Base-by-base conservation (phyloP, 53 echinoderm and acorn worm genomes). In the Holothuria leucospilota region DNA sequence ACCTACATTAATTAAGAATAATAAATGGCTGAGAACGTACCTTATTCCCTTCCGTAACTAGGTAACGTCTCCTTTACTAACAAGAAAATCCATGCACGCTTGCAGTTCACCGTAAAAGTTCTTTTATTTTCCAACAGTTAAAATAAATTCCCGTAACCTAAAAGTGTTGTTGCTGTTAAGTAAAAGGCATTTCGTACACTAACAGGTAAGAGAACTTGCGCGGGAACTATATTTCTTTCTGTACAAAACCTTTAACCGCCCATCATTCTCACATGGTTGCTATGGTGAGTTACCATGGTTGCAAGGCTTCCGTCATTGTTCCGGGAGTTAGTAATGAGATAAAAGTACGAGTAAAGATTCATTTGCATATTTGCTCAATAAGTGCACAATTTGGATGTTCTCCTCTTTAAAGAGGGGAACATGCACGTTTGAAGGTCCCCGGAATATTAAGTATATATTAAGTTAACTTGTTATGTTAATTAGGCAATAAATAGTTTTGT, bases 301-400 rank as follows among this genome's bases (percentile, higher is more conserved):
- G 52, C 75, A 52, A 26, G 75, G 51, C 75, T 49, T 75, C 75
- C 75, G 75, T 51, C 75, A 51, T 75, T 75, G 51, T 75, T 75
- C 75, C 21, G 75, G 51, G 51, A 46, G 75, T 75, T 49, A 52
- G 49, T 75, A 75, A 75, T 75, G 75, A 75, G 75, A 75, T 75
- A 75, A 75, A 75, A 49, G 75, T 75, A 75, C 75, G 75, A 49
- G 75, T 75, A 75, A 51, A 51, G n/a, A 51, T 52, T 75, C 25
- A 75, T 75, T 75, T 75, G 51, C 75, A 75, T 75, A 75, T 75
- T 75, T 70, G 25, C 41, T 75, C 75, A 75, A 75, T 75, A 75
- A 49, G 49, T 75, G 25, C 21, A 26, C 75, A 30, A 75, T 14
- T 75, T 52, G 53, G 75, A 46, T 52, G 75, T 75, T 25, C 51